Conservation (phyloP, 2,888 invertebrate species). For the Clivina fossor region DNA sequence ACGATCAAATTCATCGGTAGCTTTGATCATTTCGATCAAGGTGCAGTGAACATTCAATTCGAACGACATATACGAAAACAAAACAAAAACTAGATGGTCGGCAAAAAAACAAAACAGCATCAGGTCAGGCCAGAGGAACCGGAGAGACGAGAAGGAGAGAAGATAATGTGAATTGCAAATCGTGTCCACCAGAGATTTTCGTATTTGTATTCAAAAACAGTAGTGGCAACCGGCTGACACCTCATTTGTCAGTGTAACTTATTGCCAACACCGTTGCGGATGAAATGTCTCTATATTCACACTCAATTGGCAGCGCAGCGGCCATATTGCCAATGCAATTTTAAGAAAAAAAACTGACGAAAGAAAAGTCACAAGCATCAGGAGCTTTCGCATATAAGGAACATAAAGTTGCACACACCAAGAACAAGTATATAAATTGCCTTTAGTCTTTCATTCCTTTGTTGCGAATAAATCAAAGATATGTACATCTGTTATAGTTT, state of each 20-base stretch:
- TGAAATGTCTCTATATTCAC: constrained; percentile 29
- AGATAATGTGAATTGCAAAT: constrained; percentile 51
- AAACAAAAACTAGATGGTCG: not conserved
- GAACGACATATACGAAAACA: not conserved
- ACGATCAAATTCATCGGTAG: constrained; percentile 23
- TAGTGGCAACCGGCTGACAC: constrained; percentile 52
- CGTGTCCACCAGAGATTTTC: constrained; percentile 45
- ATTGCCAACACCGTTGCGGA: constrained; percentile 46
- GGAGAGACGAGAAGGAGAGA: no score
- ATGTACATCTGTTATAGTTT: no score
- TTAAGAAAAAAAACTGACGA: constrained; percentile 8
- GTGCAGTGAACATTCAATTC: not conserved
- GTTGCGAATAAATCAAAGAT: constrained; percentile 31
- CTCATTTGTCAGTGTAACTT: constrained; percentile 54
- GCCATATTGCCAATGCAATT: not conserved
- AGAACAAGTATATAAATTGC: constrained; percentile 29
- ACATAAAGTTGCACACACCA: constrained; percentile 23
- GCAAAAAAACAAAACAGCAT: constrained; percentile 26
- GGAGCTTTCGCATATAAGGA: constrained; percentile 20
- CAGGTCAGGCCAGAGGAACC: no score
- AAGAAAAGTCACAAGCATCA: no score
- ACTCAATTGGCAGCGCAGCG: constrained; percentile 9
- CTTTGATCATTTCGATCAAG: constrained; percentile 20
- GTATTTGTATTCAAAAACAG: constrained; percentile 53
- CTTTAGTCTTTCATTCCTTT: constrained; percentile 20